phyloP scores from a whole-genome alignment of 1,140 invertebrate species.

The Ptiloglossa arizonensis region DNA sequence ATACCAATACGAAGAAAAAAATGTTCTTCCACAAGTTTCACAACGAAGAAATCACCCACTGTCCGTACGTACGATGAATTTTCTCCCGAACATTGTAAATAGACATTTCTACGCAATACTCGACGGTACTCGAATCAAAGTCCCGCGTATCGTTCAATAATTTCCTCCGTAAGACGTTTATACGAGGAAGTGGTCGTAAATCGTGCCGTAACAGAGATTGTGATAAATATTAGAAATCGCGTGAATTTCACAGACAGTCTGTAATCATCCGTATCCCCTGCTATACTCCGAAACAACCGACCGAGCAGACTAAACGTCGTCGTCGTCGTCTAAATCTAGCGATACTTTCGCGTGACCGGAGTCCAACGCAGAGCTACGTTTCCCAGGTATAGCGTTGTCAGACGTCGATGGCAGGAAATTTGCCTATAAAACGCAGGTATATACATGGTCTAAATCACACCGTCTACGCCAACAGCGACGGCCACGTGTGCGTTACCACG shows the following conservation, averaged over 20 bases:
- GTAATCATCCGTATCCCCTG: neutral
- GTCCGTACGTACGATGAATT: too few species aligned
- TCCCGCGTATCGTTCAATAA: too few species aligned
- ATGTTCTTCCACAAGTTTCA: too few species aligned
- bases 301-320: neutral
- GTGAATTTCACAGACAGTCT: neutral
- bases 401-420: slow-evolving; percentile 46
- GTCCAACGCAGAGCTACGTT: neutral
- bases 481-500: neutral
- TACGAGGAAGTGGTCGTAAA: neutral
- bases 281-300: neutral
- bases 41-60: too few species aligned
- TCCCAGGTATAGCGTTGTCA: slow-evolving; percentile 17
- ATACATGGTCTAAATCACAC: slow-evolving; percentile 35
- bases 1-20: too few species aligned
- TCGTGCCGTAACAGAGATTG: neutral
- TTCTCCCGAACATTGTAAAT: too few species aligned
- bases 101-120: too few species aligned
- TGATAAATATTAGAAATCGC: slow-evolving; percentile 25
- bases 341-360: slow-evolving; percentile 26
- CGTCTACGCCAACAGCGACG: slow-evolving; percentile 13
- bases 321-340: slow-evolving; percentile 4
- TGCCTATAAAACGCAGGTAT: slow-evolving; percentile 45
- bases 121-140: too few species aligned
- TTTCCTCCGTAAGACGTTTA: too few species aligned